Evolutionary conservation across 53 echinoderm and acorn worm genomes (phyloP), one percentile per base, ranked within the genome.

Genomic region (Temnopleurus reevesii): DNA sequence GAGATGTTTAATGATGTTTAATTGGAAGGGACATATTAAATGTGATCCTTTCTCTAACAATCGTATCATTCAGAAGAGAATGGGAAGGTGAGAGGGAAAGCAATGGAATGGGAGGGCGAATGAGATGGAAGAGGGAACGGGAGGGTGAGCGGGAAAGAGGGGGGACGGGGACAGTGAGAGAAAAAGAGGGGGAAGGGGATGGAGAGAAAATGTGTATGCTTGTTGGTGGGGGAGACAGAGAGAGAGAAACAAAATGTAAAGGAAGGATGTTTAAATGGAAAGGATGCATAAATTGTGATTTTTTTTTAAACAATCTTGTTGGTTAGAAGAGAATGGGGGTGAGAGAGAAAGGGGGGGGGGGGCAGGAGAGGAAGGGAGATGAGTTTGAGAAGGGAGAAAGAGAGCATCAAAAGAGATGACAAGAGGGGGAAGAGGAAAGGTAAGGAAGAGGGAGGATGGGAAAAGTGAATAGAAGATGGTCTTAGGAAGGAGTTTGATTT

Each of bases 111-210:
- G 17, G 49, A 4, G 12, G 49, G 17, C 12, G 1, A 49, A 13
- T 49, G 12, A 3, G 49, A 0, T 9, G 0, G 23, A 4, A 53
- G 84, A 51, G 18, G 51, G 66, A 84, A 84, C 44, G 53, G 29
- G 81, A 84, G 53, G 84, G 63, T 46, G 83, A 90, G 66, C 59
- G 29, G 47, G 84, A 83, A 21, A 51, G 83, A 83, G n/a, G 59
- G 59, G 6, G 27, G 59, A 26, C 25, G 79, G n/a, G 35, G 18
- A 77, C 12, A 45, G 89, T 53, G 51, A 49, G 80, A 46, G 47
- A 77, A 53, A 71, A 27, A 86, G 60, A 59, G 13, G 24, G 60
- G 6, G 13, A 59, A 24, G 60, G 23, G 23, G 23, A 24, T 19
- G 23, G 23, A 24, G 45, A 12, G 23, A 5, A 59, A n/a, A 6